Evolutionary conservation across 2,888 invertebrate genomes (phyloP), one percentile per base, ranked within the genome.

Genomic region (Lottia gigantea): DNA sequence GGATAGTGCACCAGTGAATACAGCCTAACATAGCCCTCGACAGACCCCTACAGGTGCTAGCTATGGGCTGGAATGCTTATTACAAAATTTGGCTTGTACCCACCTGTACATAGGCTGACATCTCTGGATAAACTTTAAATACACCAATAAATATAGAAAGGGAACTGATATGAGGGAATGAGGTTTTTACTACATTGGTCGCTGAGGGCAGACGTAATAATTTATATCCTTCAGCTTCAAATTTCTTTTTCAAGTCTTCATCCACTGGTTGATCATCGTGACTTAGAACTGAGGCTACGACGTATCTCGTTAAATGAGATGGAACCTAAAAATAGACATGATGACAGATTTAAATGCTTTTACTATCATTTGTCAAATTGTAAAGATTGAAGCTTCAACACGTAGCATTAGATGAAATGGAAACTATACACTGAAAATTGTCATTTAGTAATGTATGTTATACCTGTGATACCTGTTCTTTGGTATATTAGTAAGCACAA

Each of bases 131-230:
- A 45, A 90, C 90, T 76, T 87, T 86, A 71, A 82, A 83, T 6
- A 89, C 82, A 45, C 88, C 90, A 70, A 90, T 83, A 68, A 89
- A 82, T 47, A 90, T 86, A 16, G 90, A 90, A 40, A 90, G 70
- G 7, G 86, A 84, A 68, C 86, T 88, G 47, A 80, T 83, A 75
- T 85, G 89, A 16, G 90, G 90, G 78, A 90, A 90, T 26, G 80
- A 80, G 15, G 89, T 85, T 68, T 82, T 84, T 15, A 90, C 89
- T 62, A 87, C 88, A 78, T 88, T 84, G 15, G 85, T 83, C 23
- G 90, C 88, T 64, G 80, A 78, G 23, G 90, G 90, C 45, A 90
- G 83, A 31, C 78, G 81, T 47, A 85, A 79, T 16, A 87, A 78
- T 71, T 86, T 86, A 76, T 83, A 90, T 14, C 88, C 89, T 45